Percentiles rank a stretch among this genome's conserved stretches.
phyloP scores from a whole-genome alignment of 2,888 invertebrate genomes.

The Tachina lurida region DNA sequence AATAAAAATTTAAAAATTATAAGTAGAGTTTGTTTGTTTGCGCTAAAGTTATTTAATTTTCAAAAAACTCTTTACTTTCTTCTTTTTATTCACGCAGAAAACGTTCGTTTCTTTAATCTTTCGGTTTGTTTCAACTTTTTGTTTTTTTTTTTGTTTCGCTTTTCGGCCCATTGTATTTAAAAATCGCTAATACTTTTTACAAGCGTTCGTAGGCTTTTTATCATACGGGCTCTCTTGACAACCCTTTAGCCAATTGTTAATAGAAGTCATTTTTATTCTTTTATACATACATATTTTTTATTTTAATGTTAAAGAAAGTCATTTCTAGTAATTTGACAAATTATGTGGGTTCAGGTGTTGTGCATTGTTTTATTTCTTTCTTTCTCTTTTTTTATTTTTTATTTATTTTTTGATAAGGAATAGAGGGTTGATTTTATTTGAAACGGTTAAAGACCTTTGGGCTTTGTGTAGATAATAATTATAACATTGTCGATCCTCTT shows the following conservation, averaged over 20 bases:
- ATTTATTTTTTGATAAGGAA: background rate
- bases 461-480: constrained; percentile 25
- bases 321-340: constrained; percentile 76
- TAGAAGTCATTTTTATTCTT: constrained; percentile 14
- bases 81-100: background rate
- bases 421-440: constrained; percentile 37
- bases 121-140: constrained; percentile 5
- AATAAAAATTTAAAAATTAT: no score
- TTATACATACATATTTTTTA: constrained; percentile 1
- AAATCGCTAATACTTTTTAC: constrained; percentile 27
- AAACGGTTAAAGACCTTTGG: constrained; percentile 66
- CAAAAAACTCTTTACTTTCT: constrained; percentile 17
- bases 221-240: constrained; percentile 53
- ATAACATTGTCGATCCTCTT: background rate
- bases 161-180: background rate
- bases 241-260: constrained; percentile 34
- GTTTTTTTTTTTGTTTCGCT: constrained; percentile 5
- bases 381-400: constrained; percentile 3
- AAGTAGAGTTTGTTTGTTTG: no score
- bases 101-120: background rate
- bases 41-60: background rate
- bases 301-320: constrained; percentile 50
- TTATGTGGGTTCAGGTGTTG: constrained; percentile 81
- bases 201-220: constrained; percentile 1
- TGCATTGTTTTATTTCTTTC: background rate